These are phyloP conservation scores for Octonoba sinensis DNA, from an alignment of 2,888 invertebrate genomes.

Conservation along the genomic window DNA sequence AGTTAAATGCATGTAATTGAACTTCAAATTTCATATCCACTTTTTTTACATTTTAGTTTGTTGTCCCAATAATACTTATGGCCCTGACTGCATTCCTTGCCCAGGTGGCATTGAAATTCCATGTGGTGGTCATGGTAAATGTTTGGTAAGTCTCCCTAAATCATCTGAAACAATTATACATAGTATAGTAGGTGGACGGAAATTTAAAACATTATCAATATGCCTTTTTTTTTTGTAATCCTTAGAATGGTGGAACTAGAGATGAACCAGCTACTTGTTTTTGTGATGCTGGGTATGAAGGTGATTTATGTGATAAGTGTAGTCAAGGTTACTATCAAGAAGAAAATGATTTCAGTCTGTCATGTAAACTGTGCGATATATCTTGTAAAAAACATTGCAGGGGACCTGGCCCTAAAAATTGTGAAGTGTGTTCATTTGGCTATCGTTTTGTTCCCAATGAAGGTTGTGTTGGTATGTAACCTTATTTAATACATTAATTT, in stretches of 20 bases:
- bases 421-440: constrained; percentile 79
- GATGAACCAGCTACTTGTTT: constrained; percentile 91
- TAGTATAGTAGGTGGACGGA: constrained; percentile 44
- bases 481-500: not conserved
- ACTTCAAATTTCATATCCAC: not conserved
- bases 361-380: constrained; percentile 77
- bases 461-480: constrained; percentile 76
- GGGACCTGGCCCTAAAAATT: constrained; percentile 77
- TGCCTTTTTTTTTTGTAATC: constrained; percentile 1
- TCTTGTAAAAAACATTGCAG: constrained; percentile 84
- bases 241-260: constrained; percentile 86
- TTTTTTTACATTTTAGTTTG: constrained; percentile 75
- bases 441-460: constrained; percentile 81
- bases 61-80: constrained; percentile 87
- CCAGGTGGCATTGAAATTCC: constrained; percentile 80
- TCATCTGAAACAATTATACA: not conserved
- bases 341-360: constrained; percentile 21
- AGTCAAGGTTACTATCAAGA: constrained; percentile 77
- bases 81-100: constrained; percentile 85
- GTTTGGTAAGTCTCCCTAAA: constrained; percentile 21
- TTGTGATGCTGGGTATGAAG: constrained; percentile 86
- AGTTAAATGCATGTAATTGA: too few species aligned
- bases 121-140: constrained; percentile 76
- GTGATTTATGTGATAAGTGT: constrained; percentile 85
- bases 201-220: constrained; percentile 75